phyloP scores from a whole-genome alignment of 2,113 vertebrate genomes.

The Xenopus laevis region DNA sequence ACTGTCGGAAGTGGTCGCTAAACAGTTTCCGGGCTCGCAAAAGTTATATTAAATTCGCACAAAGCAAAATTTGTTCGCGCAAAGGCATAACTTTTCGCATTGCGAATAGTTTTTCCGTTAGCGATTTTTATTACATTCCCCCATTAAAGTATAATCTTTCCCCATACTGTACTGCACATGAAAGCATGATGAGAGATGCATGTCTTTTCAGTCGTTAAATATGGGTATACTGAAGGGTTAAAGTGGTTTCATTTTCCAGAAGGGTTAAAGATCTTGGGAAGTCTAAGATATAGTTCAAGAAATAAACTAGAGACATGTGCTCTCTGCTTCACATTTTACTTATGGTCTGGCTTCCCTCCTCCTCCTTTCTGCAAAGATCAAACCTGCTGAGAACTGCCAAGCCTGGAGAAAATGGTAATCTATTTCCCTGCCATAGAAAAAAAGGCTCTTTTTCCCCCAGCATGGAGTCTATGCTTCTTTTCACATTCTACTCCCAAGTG shows the following conservation, averaged over 20 bases:
- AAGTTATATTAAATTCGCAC: too few relatives aligned
- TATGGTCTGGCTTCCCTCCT: not conserved
- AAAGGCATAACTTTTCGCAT: too few relatives aligned
- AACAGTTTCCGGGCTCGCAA: too few relatives aligned
- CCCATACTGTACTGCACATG: too few relatives aligned
- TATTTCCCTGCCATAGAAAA: conserved; percentile 4
- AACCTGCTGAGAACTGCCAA: conserved; percentile 7
- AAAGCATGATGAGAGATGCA: too few relatives aligned
- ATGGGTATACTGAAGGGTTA: not conserved
- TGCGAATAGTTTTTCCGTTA: too few relatives aligned
- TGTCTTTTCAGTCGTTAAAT: too few relatives aligned
- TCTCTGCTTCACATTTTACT: conserved; percentile 7
- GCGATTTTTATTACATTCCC: too few relatives aligned
- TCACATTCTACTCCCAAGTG: not conserved
- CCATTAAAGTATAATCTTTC: too few relatives aligned
- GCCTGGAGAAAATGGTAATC: conserved; percentile 4
- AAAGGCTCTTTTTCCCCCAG: not conserved
- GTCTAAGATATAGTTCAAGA: not conserved
- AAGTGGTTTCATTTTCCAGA: not conserved
- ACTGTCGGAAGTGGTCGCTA: too few relatives aligned
- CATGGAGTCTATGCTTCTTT: not conserved
- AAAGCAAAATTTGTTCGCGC: too few relatives aligned
- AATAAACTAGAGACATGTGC: conserved; percentile 13
- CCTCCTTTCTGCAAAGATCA: not conserved
- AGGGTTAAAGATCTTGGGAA: conserved; percentile 3